Percentiles rank a stretch among this genome's conserved stretches.
phyloP scores from a whole-genome alignment of 2,113 vertebrate species.

The Orthonyx spaldingii region DNA sequence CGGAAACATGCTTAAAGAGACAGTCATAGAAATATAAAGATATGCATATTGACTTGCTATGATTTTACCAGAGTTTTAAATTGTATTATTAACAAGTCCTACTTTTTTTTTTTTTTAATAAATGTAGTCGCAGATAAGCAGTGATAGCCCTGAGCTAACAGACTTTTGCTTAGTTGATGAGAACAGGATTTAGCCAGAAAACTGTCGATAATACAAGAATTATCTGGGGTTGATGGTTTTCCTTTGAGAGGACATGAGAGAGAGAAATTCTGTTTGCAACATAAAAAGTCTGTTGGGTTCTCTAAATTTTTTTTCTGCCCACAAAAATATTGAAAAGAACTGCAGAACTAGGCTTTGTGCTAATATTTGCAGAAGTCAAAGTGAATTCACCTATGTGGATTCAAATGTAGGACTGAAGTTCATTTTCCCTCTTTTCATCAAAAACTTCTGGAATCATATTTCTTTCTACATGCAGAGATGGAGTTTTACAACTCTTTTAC shows the following conservation, averaged over 20 bases:
- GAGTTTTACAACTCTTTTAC: constrained; percentile 30
- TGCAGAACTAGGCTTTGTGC: not conserved
- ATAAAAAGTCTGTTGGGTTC: not conserved
- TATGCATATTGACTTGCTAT: not conserved
- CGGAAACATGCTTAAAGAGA: not conserved
- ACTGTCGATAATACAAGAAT: not conserved
- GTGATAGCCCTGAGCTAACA: not conserved
- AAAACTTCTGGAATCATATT: constrained; percentile 41
- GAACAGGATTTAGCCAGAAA: constrained; percentile 21
- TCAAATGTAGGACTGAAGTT: not conserved
- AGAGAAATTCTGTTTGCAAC: not conserved
- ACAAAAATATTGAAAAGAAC: not conserved
- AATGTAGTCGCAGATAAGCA: not conserved
- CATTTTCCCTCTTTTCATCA: not conserved
- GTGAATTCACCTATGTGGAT: not conserved
- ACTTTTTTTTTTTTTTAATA: not conserved
- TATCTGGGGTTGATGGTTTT: not conserved
- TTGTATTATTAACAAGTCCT: not conserved
- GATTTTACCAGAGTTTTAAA: not conserved
- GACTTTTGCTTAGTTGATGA: not conserved
- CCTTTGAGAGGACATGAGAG: not conserved
- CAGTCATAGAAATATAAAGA: not conserved
- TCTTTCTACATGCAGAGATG: not conserved
- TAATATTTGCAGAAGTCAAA: constrained; percentile 1
- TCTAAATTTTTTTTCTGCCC: not conserved